Evolutionary conservation across 1,140 invertebrate genomes (phyloP).

Genomic region (Drosophila cardini): DNA sequence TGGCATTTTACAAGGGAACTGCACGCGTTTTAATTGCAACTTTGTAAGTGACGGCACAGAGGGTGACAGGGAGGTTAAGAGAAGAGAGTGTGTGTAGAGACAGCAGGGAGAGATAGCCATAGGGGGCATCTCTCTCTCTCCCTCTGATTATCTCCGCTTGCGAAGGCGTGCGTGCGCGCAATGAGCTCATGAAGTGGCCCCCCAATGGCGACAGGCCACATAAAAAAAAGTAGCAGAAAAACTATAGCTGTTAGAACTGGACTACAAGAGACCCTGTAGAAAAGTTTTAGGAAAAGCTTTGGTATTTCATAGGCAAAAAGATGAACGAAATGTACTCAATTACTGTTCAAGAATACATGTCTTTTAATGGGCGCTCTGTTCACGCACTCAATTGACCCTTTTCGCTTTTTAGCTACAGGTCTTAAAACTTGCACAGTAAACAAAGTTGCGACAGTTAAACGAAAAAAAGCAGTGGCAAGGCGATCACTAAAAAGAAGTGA

Average conservation of each 20-base stretch:
- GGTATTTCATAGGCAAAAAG: too few relatives aligned
- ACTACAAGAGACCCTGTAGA: not conserved
- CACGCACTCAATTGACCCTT: not conserved
- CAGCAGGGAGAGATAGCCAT: not conserved
- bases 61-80: not conserved
- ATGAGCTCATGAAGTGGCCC: slow-evolving; percentile 48
- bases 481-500: not conserved
- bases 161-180: slow-evolving; percentile 54
- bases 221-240: slow-evolving; percentile 28
- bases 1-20: slow-evolving; percentile 50
- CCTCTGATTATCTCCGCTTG: not conserved
- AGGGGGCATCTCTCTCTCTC: not conserved
- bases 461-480: slow-evolving; percentile 56
- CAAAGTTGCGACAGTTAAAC: slow-evolving; percentile 69
- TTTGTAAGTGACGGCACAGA: slow-evolving; percentile 12
- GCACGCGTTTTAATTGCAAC: slow-evolving; percentile 61
- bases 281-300: too few relatives aligned
- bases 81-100: not conserved
- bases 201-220: slow-evolving; percentile 46
- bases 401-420: not conserved
- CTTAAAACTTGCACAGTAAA: slow-evolving; percentile 45
- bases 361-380: too few relatives aligned
- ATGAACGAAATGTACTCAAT: too few relatives aligned
- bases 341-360: too few relatives aligned
- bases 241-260: too few relatives aligned